These are phyloP conservation scores for Rallus limicola DNA, from an alignment of 2,113 vertebrate species.

Conservation along the genomic window DNA sequence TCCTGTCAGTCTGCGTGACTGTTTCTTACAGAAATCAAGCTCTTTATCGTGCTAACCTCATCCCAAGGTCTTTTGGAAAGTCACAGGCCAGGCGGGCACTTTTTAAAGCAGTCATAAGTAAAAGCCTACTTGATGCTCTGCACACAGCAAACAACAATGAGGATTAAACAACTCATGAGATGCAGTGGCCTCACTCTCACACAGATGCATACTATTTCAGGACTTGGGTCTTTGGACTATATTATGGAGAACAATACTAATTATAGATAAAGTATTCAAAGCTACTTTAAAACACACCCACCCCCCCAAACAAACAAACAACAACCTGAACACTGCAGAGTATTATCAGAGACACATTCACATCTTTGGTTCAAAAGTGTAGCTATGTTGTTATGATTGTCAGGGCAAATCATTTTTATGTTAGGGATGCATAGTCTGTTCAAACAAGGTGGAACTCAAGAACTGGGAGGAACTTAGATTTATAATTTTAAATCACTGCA, in stretches of 20 bases:
- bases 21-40: slow-evolving; percentile 65
- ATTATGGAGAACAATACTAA: not conserved
- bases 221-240: not conserved
- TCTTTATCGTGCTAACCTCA: slow-evolving; percentile 65
- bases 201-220: not conserved
- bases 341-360: not conserved
- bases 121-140: not conserved
- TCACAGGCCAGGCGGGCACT: slow-evolving; percentile 55
- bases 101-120: slow-evolving; percentile 68
- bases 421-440: not conserved
- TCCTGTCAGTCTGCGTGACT: slow-evolving; percentile 70
- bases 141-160: slow-evolving; percentile 13
- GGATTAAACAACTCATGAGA: not conserved
- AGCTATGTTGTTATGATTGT: not conserved
- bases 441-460: not conserved
- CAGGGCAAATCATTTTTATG: not conserved
- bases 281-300: not conserved
- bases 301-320: no score
- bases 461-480: not conserved
- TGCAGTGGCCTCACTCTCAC: not conserved
- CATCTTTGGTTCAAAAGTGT: not conserved
- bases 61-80: slow-evolving; percentile 45
- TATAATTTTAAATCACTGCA: not conserved
- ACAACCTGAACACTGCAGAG: not conserved
- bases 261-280: not conserved